A percentile compares a stretch with the other conserved stretches of the same genome.
Evolutionary conservation across 30 jellyfish, hydroid and myxozoan genomes (phyloP).

Genomic region (Aurelia coerulea): DNA sequence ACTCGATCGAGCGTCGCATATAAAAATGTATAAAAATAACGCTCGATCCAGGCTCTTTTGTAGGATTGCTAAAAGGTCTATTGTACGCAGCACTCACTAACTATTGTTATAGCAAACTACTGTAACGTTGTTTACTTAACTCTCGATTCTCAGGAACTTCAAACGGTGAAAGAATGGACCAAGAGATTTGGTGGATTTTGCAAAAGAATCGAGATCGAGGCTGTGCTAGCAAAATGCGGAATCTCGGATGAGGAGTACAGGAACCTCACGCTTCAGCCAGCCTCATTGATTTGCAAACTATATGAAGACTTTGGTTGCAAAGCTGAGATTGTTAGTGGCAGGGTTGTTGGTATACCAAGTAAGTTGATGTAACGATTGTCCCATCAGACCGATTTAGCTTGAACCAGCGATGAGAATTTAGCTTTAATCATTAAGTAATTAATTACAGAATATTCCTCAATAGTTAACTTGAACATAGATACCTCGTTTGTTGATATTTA

Average conservation of each 20-base stretch:
- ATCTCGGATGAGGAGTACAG: conserved; percentile 65
- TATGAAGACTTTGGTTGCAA: conserved; percentile 89
- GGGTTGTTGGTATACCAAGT: conserved; percentile 89
- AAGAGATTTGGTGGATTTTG: conserved; percentile 54
- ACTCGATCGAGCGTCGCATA: no score
- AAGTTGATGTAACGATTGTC: not conserved
- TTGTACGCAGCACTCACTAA: no score
- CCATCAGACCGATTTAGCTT: not conserved
- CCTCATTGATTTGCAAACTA: conserved; percentile 64
- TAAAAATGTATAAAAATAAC: no score
- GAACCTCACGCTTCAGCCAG: conserved; percentile 71
- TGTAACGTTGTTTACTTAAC: no score
- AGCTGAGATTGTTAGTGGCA: conserved; percentile 81
- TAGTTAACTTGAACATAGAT: no score
- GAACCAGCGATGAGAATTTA: not conserved
- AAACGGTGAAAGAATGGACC: conserved; percentile 61
- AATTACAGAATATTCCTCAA: no score
- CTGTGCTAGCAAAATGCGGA: conserved; percentile 78
- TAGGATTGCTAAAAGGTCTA: no score
- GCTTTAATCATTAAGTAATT: no score
- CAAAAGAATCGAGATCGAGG: conserved; percentile 72
- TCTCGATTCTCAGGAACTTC: conserved; percentile 31
- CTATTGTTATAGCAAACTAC: no score
- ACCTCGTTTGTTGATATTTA: no score
- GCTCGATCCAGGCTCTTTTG: no score